Percentiles rank a stretch among this genome's conserved stretches.
Evolutionary conservation across 2,113 vertebrate species (phyloP).

Genomic region (Gobio gobio): DNA sequence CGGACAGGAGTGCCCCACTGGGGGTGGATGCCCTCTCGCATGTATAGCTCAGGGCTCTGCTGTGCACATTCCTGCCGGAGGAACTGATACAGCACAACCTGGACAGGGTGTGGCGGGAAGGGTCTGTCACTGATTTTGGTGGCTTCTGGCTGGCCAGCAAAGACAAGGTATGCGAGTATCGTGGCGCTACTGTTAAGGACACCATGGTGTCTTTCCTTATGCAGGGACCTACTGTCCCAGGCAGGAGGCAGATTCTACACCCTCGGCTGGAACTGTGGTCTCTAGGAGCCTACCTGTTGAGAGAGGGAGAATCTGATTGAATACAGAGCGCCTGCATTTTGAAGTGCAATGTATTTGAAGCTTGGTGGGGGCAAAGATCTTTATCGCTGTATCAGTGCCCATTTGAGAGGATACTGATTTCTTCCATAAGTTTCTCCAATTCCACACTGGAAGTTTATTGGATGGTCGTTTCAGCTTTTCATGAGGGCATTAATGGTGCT

Average conservation of each 20-base stretch:
- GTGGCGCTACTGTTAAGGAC: not conserved
- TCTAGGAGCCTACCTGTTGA: not conserved
- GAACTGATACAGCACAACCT: too few relatives aligned
- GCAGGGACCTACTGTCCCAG: not conserved
- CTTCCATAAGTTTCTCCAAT: not conserved
- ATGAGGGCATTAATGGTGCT: not conserved
- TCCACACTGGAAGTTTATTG: not conserved
- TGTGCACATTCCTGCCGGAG: not conserved
- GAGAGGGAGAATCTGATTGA: not conserved
- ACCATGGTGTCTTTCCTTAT: not conserved
- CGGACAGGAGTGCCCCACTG: not conserved
- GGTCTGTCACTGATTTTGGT: not conserved
- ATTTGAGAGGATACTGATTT: not conserved
- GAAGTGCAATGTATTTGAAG: not conserved
- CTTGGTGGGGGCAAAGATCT: not conserved
- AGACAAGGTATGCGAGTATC: not conserved
- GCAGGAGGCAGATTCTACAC: too few relatives aligned
- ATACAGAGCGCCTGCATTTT: too few relatives aligned
- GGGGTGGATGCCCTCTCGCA: not conserved
- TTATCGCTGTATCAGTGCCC: not conserved
- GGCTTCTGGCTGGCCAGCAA: not conserved
- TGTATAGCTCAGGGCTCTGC: not conserved
- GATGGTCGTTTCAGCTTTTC: not conserved
- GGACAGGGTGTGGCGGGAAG: not conserved
- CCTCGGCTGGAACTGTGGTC: not conserved